Evolutionary conservation across 37 sponge, comb jelly and placozoan species (phyloP), one percentile per base, ranked within the genome.

Genomic region (Cliona cf. orientalis): DNA sequence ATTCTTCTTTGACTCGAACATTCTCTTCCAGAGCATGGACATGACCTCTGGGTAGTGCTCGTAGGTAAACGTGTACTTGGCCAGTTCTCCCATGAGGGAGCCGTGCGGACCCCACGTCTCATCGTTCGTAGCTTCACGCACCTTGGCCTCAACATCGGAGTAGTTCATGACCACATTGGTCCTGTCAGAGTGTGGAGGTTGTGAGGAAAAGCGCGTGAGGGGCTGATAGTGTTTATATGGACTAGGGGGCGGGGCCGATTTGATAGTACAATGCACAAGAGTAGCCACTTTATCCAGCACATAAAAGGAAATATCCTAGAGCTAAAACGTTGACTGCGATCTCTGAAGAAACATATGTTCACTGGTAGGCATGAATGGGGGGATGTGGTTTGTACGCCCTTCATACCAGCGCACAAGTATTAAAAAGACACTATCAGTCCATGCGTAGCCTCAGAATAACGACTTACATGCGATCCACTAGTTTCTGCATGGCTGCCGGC

Each of bases 91-190:
- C 95, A 99, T 94, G 37, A 94, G 74, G 21, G 91, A 58, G 7
- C 99, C 99, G 42, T 89, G 93, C 7, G 99, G 95, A 1, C 99
- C 99, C 99, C 99, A 99, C 19, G 93, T 75, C 39, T 99, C 99
- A 84, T 99, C 99, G 79, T 99, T 99, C 26, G 99, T 96, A 7
- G 99, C 99, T 65, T 99, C 99, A 6, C 97, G 69, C 37, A 99
- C 97, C 66, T 96, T 99, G 41, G 95, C 66, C 80, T 99, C 99
- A 29, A 96, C 95, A 12, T 96, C 97, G 25, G 95, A 87, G 91
- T 99, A 99, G 80, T 99, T 99, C 99, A 99, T 99, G 85, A 99
- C 97, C 79, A 99, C 95, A 80, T 96, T 96, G 84, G 97, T 91
- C 82, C 97, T 99, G 67, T 7, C 42, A 29, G 66, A 5, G 42